Percentiles rank a stretch among this genome's conserved stretches.
phyloP scores from a whole-genome alignment of 2,797 vertebrate genomes.

The Artibeus jamaicensis region DNA sequence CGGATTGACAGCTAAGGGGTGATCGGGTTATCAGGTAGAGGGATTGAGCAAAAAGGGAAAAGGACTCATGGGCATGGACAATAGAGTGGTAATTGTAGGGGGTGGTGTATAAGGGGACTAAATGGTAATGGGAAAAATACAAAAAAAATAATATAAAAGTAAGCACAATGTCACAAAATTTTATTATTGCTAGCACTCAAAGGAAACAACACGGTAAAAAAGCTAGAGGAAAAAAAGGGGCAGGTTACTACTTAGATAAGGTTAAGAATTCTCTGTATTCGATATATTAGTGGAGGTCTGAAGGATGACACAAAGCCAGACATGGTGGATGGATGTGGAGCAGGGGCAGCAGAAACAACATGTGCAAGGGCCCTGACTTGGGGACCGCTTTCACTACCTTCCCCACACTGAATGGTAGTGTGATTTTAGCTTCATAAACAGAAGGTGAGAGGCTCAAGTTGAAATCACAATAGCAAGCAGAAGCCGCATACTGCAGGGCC shows the following conservation, averaged over 20 bases:
- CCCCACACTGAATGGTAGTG: background rate
- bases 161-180: background rate
- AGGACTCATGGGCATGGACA: too few species aligned
- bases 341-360: rapidly evolving
- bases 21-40: too few species aligned
- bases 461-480: background rate
- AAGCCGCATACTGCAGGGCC: background rate
- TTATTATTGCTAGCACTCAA: background rate
- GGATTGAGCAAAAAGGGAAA: too few species aligned
- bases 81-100: too few species aligned
- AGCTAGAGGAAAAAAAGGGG: background rate
- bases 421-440: background rate
- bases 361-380: background rate
- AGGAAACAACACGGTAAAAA: background rate
- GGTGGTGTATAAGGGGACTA: too few species aligned
- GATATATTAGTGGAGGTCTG: background rate
- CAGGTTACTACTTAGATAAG: background rate
- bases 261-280: background rate
- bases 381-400: background rate
- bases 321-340: too few species aligned
- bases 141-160: background rate
- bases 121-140: too few species aligned
- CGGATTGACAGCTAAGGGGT: too few species aligned
- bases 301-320: background rate
- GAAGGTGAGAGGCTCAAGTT: background rate